Evolutionary conservation across 2,113 vertebrate species (phyloP), one percentile per base, ranked within the genome.

Genomic region (Urocolius indicus): DNA sequence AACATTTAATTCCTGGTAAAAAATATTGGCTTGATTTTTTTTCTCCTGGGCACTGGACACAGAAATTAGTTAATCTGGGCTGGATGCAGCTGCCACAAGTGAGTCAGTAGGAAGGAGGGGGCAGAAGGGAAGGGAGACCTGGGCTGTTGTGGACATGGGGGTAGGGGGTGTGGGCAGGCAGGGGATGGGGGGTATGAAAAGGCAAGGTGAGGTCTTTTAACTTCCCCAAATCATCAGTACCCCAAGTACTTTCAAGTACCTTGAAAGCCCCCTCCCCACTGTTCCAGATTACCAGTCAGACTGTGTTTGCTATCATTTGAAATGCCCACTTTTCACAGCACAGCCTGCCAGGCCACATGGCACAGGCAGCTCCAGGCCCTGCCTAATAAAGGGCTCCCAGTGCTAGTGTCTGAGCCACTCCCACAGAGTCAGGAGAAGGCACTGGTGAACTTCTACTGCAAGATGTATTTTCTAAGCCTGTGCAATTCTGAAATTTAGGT

Each of bases 401-500:
- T 8, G 43, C 51, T 1, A 1, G 26, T 7, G 9, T 16, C 67
- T 4, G 3, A 58, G 15, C 11, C 4, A 0, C 22, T 43, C 24
- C 34, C 82, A 41, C 43, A 14, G 48, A 23, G 14, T 6, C 1
- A 6, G 29, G 22, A 72, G 54, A 57, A 54, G 54, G 10, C 1
- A 3, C 34, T 23, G 48, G 29, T 16, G 29, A 46, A 5, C 61
- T 74, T 57, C 48, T 38, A 18, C 9, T 22, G n/a, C 0, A 0
- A 68, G 52, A 12, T 0, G 5, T 59, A 29, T 12, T 19, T 8
- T 36, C 23, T 1, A 2, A 48, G 12, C 5, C 45, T 18, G 32
- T 9, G 38, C 15, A 18, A 1, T 26, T n/a, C 63, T 38, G 51
- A 80, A 73, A 41, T 2, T 10, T 1, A 32, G 9, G 13, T 51